Conservation (phyloP, 2,797 vertebrate species). For the Anomalospiza imberbis region DNA sequence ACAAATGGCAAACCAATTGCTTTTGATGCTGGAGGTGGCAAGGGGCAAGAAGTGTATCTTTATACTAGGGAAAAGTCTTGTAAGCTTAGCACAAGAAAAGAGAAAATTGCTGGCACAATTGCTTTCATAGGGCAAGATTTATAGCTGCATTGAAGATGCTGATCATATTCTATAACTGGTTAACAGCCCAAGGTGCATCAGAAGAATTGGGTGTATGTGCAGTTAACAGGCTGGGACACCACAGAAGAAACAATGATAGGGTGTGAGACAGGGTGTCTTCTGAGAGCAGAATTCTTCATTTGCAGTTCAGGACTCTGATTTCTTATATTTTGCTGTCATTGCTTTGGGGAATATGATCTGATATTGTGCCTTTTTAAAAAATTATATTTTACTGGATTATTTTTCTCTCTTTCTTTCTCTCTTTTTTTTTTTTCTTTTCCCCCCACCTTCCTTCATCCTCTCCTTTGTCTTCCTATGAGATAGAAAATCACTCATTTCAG, state of each 20-base stretch:
- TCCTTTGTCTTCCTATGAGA: background rate
- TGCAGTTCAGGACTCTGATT: background rate
- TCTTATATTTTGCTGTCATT: background rate
- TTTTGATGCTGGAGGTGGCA: background rate
- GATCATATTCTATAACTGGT: background rate
- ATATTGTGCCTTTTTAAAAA: slow-evolving; percentile 21
- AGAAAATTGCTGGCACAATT: slow-evolving; percentile 37
- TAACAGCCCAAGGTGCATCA: background rate
- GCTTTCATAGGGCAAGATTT: background rate
- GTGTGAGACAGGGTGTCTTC: background rate
- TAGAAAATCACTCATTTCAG: background rate
- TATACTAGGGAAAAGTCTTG: slow-evolving; percentile 8
- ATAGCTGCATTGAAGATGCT: slow-evolving; percentile 25
- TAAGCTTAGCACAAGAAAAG: slow-evolving; percentile 14
- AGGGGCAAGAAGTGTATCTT: background rate
- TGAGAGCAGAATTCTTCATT: background rate
- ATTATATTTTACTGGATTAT: background rate
- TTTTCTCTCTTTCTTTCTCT: background rate
- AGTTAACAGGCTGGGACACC: background rate
- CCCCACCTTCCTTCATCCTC: background rate
- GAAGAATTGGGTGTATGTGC: background rate
- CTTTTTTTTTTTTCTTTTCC: rapidly evolving
- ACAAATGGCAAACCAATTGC: slow-evolving; percentile 44
- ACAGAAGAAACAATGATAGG: background rate
- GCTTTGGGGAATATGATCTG: background rate